Percentiles rank a stretch among this genome's conserved stretches.
phyloP scores from a whole-genome alignment of 2,113 vertebrate genomes.

The Cochlearius cochlearius region DNA sequence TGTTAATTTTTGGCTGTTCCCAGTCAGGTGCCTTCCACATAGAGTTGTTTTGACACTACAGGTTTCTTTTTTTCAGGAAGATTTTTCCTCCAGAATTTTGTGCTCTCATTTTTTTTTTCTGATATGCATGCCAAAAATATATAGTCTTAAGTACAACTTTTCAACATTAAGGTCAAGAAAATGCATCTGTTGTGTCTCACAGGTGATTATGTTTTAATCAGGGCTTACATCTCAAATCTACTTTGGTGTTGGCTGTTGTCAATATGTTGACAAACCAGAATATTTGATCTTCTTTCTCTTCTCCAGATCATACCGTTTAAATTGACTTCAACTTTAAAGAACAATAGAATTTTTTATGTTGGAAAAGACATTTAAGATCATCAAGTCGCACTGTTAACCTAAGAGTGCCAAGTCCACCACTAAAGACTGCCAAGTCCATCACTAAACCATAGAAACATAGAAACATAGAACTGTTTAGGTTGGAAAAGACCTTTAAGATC shows the following conservation, averaged over 20 bases:
- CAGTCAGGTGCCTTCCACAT: background rate
- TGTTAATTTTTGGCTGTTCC: background rate
- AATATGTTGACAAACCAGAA: background rate
- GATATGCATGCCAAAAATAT: background rate
- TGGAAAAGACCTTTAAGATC: background rate
- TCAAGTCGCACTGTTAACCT: rapidly evolving
- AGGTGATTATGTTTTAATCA: rapidly evolving
- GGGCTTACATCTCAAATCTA: background rate
- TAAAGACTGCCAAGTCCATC: too few relatives aligned
- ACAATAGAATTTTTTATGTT: background rate
- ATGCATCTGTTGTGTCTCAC: background rate
- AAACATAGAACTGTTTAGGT: too few relatives aligned
- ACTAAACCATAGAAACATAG: too few relatives aligned
- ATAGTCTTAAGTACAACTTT: background rate
- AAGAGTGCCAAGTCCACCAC: too few relatives aligned
- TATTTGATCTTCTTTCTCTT: background rate
- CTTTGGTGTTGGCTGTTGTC: background rate
- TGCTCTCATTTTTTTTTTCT: background rate
- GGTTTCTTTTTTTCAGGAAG: background rate
- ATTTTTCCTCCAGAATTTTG: background rate
- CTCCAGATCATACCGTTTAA: background rate
- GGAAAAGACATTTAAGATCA: background rate
- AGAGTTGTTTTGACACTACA: background rate
- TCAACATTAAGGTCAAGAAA: background rate
- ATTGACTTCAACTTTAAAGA: background rate